Base-by-base conservation (phyloP, 2,888 invertebrate genomes). In the Epistrophe eligans region DNA sequence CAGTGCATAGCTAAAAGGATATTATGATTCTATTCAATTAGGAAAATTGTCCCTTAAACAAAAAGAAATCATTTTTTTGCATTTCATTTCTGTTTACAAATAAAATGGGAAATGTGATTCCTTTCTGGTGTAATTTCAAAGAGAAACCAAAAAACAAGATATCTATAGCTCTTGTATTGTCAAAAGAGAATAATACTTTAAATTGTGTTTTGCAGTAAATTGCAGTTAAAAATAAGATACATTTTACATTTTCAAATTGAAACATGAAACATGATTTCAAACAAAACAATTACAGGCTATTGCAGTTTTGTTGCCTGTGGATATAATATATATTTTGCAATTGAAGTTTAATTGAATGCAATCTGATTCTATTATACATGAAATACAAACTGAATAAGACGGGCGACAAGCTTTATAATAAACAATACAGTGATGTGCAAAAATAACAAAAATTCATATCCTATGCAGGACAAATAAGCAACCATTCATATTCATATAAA, bases 1-100 rank as follows among this genome's bases (percentile, higher is more conserved):
- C 4, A 17, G 24, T 11, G 55, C 28, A 55, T 15, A 4, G 17
- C 40, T 38, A 67, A 28, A n/a, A 55, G 70, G 70, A 55, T 55
- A 70, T 40, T 40, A 70, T 40, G 70, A 55, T 10, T 55, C 55
- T 40, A 70, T 70, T 70, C 70, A 70, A 70, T 70, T 70, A 70
- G 40, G 40, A 40, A 55, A 28, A 70, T 70, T 70, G 40, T 28
- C 55, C 13, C 8, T 9, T 10, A 70, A 35, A 19, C 13, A 55
- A 8, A 52, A 17, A 4, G n/a, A 5, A 35, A 35, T n/a, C 13
- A 10, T 40, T 52, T 70, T 40, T n/a, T n/a, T n/a, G n/a, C 0
- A 24, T 13, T 60, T 2, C 19, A 1, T n/a, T n/a, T n/a, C n/a
- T 17, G 10, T 1, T 7, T 60, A 17, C 1, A 19, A 60, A 60